Conservation (phyloP, 2,113 vertebrate species). For the Tapirus terrestris region DNA sequence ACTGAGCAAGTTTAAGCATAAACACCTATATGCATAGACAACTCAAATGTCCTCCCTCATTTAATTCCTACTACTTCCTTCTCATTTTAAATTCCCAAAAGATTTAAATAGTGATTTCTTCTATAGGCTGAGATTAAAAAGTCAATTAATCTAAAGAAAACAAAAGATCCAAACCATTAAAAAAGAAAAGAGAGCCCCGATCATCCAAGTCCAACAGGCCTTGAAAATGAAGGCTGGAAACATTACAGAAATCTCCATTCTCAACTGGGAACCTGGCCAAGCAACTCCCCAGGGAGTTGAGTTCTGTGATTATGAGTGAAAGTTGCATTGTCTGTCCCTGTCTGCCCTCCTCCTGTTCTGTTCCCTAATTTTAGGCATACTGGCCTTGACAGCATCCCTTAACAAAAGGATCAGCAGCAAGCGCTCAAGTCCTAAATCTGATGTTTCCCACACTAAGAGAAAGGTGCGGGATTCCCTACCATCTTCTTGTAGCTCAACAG, state of each 20-base stretch:
- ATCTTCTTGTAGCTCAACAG: conserved; percentile 29
- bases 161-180: background rate
- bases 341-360: conserved; percentile 45
- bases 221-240: conserved; percentile 35
- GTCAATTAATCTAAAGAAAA: background rate
- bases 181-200: background rate
- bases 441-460: conserved; percentile 29
- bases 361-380: conserved; percentile 65
- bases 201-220: background rate
- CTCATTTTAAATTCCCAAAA: background rate
- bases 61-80: background rate
- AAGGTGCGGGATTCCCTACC: background rate
- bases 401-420: conserved; percentile 56
- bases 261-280: conserved; percentile 43
- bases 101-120: background rate
- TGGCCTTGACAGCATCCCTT: conserved; percentile 25
- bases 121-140: background rate
- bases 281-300: conserved; percentile 26
- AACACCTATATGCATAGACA: background rate
- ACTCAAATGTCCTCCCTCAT: background rate
- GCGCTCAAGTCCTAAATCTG: background rate
- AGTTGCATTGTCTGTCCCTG: conserved; percentile 49
- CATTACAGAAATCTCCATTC: background rate
- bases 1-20: background rate
- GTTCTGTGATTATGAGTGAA: conserved; percentile 50